Conservation (phyloP, 2,113 vertebrate genomes). For the Turnix velox region DNA sequence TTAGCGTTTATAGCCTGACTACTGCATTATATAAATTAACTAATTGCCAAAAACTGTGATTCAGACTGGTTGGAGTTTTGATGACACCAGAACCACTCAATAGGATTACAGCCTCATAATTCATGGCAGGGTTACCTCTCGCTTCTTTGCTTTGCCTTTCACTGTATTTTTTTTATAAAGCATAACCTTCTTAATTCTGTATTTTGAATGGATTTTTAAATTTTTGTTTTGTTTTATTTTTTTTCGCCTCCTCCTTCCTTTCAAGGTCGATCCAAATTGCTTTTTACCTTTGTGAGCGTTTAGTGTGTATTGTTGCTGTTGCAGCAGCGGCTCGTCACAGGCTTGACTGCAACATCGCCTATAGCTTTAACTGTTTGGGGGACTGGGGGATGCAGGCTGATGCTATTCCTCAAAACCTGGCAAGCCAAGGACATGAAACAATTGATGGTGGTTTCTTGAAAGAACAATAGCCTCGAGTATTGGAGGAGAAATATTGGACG, state of each 20-base stretch:
- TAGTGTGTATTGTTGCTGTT: slow-evolving; percentile 71
- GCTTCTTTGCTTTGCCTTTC: slow-evolving; percentile 12
- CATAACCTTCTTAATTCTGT: neutral
- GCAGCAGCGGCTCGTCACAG: slow-evolving; percentile 44
- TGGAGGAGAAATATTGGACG: slow-evolving; percentile 62
- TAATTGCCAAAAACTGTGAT: slow-evolving; percentile 22
- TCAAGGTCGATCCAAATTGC: slow-evolving; percentile 84
- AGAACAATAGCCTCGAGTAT: slow-evolving; percentile 67
- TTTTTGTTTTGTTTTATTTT: neutral
- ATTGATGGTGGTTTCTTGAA: slow-evolving; percentile 52
- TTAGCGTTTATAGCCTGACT: neutral
- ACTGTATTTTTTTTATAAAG: neutral
- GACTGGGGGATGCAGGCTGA: neutral
- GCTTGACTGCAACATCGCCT: slow-evolving; percentile 53
- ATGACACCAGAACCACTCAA: slow-evolving; percentile 45
- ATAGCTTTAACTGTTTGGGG: slow-evolving; percentile 72
- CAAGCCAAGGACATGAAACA: slow-evolving; percentile 65
- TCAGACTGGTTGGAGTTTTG: neutral
- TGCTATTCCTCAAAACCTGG: slow-evolving; percentile 67
- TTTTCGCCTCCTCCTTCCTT: neutral
- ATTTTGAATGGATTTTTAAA: neutral
- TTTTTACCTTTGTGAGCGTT: slow-evolving; percentile 82
- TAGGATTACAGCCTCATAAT: slow-evolving; percentile 44
- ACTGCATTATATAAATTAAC: slow-evolving; percentile 47
- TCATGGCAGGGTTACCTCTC: slow-evolving; percentile 12